Evolutionary conservation across 2,888 invertebrate species (phyloP), one percentile per base, ranked within the genome.

Genomic region (Mythimna lalbum): DNA sequence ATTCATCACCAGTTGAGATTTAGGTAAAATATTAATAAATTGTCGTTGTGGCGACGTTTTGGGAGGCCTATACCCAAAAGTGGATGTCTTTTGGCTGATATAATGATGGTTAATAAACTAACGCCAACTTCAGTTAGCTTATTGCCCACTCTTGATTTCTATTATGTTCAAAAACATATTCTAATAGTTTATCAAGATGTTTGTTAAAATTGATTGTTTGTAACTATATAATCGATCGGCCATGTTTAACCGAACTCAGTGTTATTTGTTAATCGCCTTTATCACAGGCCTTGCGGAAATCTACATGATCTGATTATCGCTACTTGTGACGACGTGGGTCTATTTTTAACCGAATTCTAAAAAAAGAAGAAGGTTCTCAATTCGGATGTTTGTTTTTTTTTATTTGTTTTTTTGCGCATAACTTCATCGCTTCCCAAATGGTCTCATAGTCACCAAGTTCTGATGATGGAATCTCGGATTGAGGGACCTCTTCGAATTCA

Each of bases 261-360:
- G n/a, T 6, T 33, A 59, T 69, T 76, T 47, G 12, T 49, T 23
- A 36, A 31, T 39, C 9, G 12, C 12, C 17, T 17, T 73, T 76
- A 68, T 69, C 76, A 17, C 6, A 57, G 33, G 9, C 43, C 76
- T 69, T 59, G 50, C 47, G 39, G 47, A 47, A 59, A 76, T 76
- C 69, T 57, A 43, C 36, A n/a, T 21, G 47, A 59, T 53, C 17
- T 31, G 69, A 74, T 39, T 47, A 59, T 17, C 17, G 36, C 69
- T 47, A 47, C 7, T 62, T 55, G 39, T 66, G 23, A 33, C 23
- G 33, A 47, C 64, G 47, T 53, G 33, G 53, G 27, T 33, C 14
- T 21, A 64, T 36, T 36, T 63, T 63, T n/a, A n/a, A n/a, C n/a
- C n/a, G n/a, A n/a, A n/a, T n/a, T n/a, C n/a, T n/a, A n/a, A n/a